Evolutionary conservation across 1,140 invertebrate species (phyloP), one percentile per base, ranked within the genome.

Genomic region (Gryon sp.): DNA sequence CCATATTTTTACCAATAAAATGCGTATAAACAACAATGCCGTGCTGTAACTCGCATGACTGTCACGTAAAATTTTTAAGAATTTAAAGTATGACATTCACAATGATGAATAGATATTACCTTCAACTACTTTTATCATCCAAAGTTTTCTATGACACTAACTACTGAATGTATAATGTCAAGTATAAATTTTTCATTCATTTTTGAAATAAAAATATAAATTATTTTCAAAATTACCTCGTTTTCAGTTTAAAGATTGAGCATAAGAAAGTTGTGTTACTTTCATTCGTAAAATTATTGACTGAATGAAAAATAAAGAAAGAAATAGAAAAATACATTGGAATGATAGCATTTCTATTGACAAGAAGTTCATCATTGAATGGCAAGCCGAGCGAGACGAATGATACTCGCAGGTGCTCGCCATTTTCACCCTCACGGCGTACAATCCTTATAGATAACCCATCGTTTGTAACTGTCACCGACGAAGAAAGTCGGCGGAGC

Each of bases 401-500:
- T 81, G 76, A 75, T 68, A 77, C 66, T 76, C 80, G 82, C 82
- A 84, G 84, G 84, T 85, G 84, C 80, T 86, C 68, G 65, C 78
- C 76, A 83, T 82, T 86, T 83, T 84, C 84, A 68, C 80, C 70
- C 79, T 83, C 80, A 80, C 78, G 76, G 34, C 74, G 69, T 76
- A 80, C 82, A 83, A 85, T 86, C 82, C 85, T 86, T 84, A 83
- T 73, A 83, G 83, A 86, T 86, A 86, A 86, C 81, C 73, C 78
- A 78, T 86, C 85, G 83, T 86, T 86, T 86, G 85, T 86, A 84
- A 86, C 84, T 86, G 85, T 86, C 85, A 72, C 76, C 70, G 60
- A 36, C 34, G 52, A 73, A 74, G 62, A 59, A 72, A 59, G 57
- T 75, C 72, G 74, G 55, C 50, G 65, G 69, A 48, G 36, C 30